Evolutionary conservation across 1,140 invertebrate species (phyloP).

Genomic region (Zaprionus lachaisei): DNA sequence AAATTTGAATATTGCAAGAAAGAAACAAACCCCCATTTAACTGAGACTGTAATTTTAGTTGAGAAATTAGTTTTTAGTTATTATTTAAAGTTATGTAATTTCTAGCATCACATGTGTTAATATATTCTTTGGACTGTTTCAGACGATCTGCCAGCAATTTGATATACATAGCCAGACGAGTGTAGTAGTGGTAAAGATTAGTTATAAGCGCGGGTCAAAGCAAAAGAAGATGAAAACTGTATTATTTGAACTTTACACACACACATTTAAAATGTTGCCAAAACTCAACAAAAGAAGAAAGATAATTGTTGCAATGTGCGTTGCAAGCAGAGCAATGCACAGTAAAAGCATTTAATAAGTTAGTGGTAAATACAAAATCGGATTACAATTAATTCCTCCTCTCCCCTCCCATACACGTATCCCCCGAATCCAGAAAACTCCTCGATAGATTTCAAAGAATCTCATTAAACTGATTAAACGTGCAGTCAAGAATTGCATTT

Average conservation of each 20-base stretch:
- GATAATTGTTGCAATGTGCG: constrained; percentile 23
- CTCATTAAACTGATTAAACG: constrained; percentile 29
- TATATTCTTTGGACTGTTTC: constrained; percentile 43
- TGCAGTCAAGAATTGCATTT: constrained; percentile 19
- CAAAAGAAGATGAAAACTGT: constrained; percentile 18
- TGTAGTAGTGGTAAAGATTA: constrained; percentile 50
- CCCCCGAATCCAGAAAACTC: neutral
- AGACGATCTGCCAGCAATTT: constrained; percentile 58
- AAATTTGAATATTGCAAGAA: constrained; percentile 49
- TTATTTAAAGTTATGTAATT: constrained; percentile 74
- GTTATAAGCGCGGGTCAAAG: constrained; percentile 53
- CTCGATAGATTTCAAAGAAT: constrained; percentile 24
- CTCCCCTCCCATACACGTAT: neutral
- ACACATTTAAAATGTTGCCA: constrained; percentile 74
- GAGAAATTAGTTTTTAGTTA: constrained; percentile 37
- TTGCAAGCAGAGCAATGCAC: constrained; percentile 26
- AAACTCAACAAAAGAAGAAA: constrained; percentile 41
- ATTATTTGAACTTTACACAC: constrained; percentile 59
- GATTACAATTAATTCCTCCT: constrained; percentile 15
- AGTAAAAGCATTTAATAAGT: constrained; percentile 53
- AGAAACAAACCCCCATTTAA: constrained; percentile 51
- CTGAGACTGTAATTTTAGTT: constrained; percentile 81
- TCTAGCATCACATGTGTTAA: constrained; percentile 63
- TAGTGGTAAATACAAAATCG: constrained; percentile 28
- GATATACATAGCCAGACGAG: constrained; percentile 13